phyloP scores from a whole-genome alignment of 92 coral and sea anemone species.

The Phenganax marumi region DNA sequence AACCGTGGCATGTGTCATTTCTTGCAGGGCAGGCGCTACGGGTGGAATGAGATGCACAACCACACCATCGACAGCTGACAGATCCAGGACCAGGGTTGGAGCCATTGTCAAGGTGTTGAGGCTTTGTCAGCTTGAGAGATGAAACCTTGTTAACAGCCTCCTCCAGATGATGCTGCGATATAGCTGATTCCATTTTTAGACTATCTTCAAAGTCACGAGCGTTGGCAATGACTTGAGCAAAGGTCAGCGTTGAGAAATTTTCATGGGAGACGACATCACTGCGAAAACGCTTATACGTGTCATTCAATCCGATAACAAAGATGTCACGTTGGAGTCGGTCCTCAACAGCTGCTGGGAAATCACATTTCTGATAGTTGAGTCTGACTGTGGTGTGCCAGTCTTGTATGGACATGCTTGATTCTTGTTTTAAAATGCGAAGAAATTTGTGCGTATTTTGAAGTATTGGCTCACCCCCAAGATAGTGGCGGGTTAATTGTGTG shows the following conservation, averaged over 20 bases:
- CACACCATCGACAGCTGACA: constrained; percentile 55
- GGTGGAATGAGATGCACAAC: constrained; percentile 42
- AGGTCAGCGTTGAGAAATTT: constrained; percentile 47
- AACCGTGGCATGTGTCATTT: constrained; percentile 53
- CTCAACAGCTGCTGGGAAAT: constrained; percentile 55
- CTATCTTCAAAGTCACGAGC: constrained; percentile 56
- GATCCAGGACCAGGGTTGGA: neutral
- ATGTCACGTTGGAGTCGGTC: constrained; percentile 59
- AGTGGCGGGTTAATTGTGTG: constrained; percentile 40
- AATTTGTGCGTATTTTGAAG: constrained; percentile 55
- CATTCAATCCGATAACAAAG: constrained; percentile 65
- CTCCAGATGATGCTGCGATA: constrained; percentile 24
- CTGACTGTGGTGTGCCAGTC: constrained; percentile 60
- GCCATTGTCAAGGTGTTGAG: neutral
- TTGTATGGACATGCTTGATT: constrained; percentile 66
- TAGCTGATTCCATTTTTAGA: constrained; percentile 16
- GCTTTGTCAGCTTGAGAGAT: neutral
- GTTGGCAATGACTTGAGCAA: constrained; percentile 55
- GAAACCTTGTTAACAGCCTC: constrained; percentile 23
- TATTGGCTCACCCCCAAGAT: constrained; percentile 53
- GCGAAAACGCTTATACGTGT: constrained; percentile 57
- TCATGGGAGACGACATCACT: constrained; percentile 56
- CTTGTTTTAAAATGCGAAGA: constrained; percentile 53
- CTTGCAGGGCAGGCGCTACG: constrained; percentile 59
- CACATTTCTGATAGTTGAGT: constrained; percentile 58